Base-by-base conservation (phyloP, 2,888 invertebrate genomes). In the Rambutsinella grinnellia region DNA sequence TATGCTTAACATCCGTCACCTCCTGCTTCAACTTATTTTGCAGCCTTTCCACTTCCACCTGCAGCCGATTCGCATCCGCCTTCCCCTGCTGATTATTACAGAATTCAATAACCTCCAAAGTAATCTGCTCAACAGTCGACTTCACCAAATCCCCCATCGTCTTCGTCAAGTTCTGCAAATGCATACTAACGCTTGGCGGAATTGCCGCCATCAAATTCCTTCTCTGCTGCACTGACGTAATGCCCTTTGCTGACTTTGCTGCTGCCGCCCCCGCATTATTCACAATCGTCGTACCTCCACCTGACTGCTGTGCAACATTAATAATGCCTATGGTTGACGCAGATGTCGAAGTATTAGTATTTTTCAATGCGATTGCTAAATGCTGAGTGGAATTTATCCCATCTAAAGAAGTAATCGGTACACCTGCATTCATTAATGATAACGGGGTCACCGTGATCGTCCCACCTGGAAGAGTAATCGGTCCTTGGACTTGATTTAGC, bases 1-100 rank as follows among this genome's bases (percentile, higher is more conserved):
- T 92, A 82, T 92, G 92, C 85, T 93, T 93, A 17, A 94, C 85
- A 84, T 94, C 94, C 0, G 89, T 87, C 1, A 95, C 84, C 86
- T 94, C 93, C 82, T 93, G 92, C 71, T 91, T 78, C 90, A 86
- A 61, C 90, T 90, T 85, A 92, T 85, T 82, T 90, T 80, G 74
- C 2, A 75, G 24, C 10, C 69, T 47, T 15, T 77, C 79, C 23
- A 79, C 53, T 61, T 72, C 81, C 47, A 67, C 27, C 60, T 72
- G 78, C 56, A 78, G 53, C 44, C 62, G 60, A 15, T 68, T 63
- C 15, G 27, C 49, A 36, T 77, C 78, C 24, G 76, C 68, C 27
- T 78, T 77, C 27, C 79, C 80, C 44, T 56, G 78, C 1, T 68
- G 21, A 28, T 54, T 74, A 67, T 78, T 78, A 26, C 76, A 76